Evolutionary conservation across 2,797 vertebrate species (phyloP).

Genomic region (Manis crassicaudata): DNA sequence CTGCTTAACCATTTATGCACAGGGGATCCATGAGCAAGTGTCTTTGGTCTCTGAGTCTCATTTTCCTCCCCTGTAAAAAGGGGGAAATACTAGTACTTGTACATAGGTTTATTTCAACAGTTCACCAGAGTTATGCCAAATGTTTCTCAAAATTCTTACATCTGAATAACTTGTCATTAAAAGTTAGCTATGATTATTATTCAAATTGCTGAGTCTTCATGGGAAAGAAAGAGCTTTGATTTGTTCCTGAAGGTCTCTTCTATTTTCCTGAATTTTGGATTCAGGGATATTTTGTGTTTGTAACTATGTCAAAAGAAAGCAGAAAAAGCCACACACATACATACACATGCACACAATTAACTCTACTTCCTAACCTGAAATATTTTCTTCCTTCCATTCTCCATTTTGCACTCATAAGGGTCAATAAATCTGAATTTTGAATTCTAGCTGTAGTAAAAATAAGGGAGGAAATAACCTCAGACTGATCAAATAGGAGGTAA

Average conservation of each 20-base stretch:
- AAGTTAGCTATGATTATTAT: background rate
- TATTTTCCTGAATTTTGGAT: background rate
- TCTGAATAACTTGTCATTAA: background rate
- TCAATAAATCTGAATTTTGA: background rate
- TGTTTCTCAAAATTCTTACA: background rate
- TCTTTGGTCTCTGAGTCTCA: background rate
- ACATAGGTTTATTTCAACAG: background rate
- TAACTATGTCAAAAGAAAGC: background rate
- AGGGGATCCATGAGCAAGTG: background rate
- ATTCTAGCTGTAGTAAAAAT: background rate
- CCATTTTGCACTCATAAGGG: background rate
- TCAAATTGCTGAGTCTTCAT: background rate
- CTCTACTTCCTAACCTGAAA: background rate
- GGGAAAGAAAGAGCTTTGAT: background rate
- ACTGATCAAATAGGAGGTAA: background rate
- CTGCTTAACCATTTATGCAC: background rate
- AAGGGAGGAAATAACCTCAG: background rate
- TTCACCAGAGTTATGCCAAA: background rate
- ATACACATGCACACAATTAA: background rate
- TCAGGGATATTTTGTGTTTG: background rate
- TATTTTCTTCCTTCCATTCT: constrained; percentile 2
- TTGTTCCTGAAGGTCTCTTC: background rate
- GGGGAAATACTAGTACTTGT: background rate
- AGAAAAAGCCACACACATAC: background rate
- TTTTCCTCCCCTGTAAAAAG: background rate